Evolutionary conservation across 1,140 invertebrate genomes (phyloP).

Genomic region (Ceratoteleas bidentatus): DNA sequence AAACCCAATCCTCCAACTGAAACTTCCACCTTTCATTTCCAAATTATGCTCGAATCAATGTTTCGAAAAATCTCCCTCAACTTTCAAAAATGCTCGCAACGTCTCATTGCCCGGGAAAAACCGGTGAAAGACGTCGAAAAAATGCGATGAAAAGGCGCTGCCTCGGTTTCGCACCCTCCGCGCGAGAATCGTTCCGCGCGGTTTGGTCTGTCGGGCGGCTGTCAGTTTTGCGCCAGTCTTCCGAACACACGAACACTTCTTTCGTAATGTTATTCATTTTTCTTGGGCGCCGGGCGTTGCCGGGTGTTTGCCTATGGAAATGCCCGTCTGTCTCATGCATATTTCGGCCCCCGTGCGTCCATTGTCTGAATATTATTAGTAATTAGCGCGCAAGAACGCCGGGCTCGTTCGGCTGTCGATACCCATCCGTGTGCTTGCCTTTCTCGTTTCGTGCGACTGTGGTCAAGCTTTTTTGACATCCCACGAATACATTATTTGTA

Average conservation of each 20-base stretch:
- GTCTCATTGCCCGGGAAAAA: not conserved
- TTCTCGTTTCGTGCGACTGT: conserved; percentile 45
- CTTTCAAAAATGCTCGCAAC: not conserved
- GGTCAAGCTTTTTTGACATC: conserved; percentile 60
- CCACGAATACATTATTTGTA: conserved; percentile 79
- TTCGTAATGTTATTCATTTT: conserved; percentile 82
- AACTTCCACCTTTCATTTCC: too few relatives aligned
- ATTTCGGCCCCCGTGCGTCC: conserved; percentile 53
- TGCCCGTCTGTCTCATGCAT: conserved; percentile 68
- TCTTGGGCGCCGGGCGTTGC: conserved; percentile 73
- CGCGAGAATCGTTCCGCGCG: conserved; percentile 72
- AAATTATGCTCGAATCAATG: too few relatives aligned
- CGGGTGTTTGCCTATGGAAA: conserved; percentile 81
- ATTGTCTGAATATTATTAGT: conserved; percentile 81
- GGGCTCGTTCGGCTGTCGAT: conserved; percentile 56
- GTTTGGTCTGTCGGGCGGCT: conserved; percentile 69
- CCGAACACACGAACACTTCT: conserved; percentile 55
- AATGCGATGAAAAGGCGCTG: conserved; percentile 1
- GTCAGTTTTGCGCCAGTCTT: conserved; percentile 71
- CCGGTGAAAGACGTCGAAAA: not conserved
- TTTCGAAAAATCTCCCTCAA: not conserved
- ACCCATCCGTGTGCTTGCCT: conserved; percentile 50
- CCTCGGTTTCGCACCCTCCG: conserved; percentile 70
- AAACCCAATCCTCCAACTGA: too few relatives aligned
- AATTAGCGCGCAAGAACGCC: conserved; percentile 75